Percentiles rank a stretch among this genome's conserved stretches.
Conservation (phyloP, 2,888 invertebrate genomes). For the Stenchaetothrips biformis region DNA sequence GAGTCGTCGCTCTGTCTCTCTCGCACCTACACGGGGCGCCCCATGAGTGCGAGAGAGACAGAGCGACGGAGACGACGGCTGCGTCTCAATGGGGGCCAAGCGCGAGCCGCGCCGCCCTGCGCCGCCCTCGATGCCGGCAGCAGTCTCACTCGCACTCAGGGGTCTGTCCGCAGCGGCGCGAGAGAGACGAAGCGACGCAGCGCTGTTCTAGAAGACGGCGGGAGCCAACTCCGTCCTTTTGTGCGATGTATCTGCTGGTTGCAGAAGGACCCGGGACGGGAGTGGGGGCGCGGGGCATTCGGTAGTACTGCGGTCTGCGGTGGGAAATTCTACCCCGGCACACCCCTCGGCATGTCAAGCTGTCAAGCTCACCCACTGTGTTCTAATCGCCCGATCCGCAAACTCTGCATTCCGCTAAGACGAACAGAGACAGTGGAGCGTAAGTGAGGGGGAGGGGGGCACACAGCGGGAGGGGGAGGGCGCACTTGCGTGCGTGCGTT, state of each 20-base stretch:
- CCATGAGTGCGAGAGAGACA: too few species aligned
- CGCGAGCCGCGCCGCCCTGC: too few species aligned
- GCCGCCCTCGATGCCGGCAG: too few species aligned
- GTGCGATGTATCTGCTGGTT: not conserved
- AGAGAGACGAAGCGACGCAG: not conserved
- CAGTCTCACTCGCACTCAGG: too few species aligned
- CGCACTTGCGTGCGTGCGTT: not conserved
- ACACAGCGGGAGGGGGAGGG: not conserved
- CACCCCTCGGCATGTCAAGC: not conserved
- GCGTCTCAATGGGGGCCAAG: too few species aligned
- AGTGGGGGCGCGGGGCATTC: not conserved
- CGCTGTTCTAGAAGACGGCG: not conserved
- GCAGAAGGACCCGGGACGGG: too few species aligned
- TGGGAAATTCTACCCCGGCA: not conserved
- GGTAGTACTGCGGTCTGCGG: not conserved
- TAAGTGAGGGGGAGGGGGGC: not conserved
- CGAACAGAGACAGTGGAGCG: not conserved
- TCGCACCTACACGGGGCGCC: too few species aligned
- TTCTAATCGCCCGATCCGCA: not conserved
- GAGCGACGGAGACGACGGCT: too few species aligned
- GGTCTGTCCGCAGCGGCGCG: not conserved
- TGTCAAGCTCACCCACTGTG: slow-evolving; percentile 15
- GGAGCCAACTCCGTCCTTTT: not conserved
- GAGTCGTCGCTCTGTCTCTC: too few species aligned
- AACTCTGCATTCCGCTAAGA: not conserved